Base-by-base conservation (phyloP, 2,888 invertebrate genomes). In the Lycocerus yunnanus region DNA sequence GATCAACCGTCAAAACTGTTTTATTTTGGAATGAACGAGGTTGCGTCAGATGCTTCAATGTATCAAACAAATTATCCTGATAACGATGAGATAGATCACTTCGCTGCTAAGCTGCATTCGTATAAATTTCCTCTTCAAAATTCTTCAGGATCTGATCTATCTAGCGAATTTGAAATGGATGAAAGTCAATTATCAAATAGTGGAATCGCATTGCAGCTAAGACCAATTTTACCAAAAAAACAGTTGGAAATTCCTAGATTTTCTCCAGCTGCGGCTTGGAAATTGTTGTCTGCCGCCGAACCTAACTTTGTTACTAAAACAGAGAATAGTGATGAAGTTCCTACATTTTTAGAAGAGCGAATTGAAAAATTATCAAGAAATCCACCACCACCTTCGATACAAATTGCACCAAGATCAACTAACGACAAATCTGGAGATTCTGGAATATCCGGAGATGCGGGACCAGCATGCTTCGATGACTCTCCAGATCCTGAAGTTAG, bases 221-320 rank as follows among this genome's bases (percentile, higher is more conserved):
- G 95, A 0, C 95, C 95, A 0, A 95, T 93, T 0, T 84, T 95
- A 78, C 95, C 95, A 1, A 93, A 94, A 84, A 93, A 94, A 78
- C 93, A 93, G 82, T 89, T 93, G 21, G 92, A 93, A 78, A 91
- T 94, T 69, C 94, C 95, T 0, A 88, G 94, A 73, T 96, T 96
- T 87, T 95, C 95, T 1, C 95, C 96, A 0, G 92, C 93, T 0
- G 92, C 94, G 0, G 95, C 95, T 0, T 96, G 96, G 96, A 90
- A 93, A 77, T 91, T 93, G 67, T 88, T 94, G 4, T 92, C 92
- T 6, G 88, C 89, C 1, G 84, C 92, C 20, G 93, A 93, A 79
- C 88, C 90, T 1, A 84, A 82, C 68, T 81, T 81, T 10, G 74
- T 81, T 8, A 75, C 78, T 13, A 83, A 82, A 69, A 82, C 84